phyloP scores from a whole-genome alignment of 2,888 invertebrate genomes.

The Caenorhabditis angaria region DNA sequence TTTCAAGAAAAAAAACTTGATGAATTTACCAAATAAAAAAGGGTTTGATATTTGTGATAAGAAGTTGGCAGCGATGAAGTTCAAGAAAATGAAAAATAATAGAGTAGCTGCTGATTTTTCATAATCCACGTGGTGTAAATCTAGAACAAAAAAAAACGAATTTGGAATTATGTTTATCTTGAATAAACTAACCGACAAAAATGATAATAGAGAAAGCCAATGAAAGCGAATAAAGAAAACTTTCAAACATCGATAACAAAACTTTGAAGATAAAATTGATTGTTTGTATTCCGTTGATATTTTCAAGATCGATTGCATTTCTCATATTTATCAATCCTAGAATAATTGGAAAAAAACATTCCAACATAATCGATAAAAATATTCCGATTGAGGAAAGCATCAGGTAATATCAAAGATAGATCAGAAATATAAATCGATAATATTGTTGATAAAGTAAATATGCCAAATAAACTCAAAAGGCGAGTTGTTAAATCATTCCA shows the following conservation, averaged over 20 bases:
- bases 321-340: constrained; percentile 21
- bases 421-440: constrained; percentile 27
- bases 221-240: constrained; percentile 1
- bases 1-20: background rate
- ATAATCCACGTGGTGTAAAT: constrained; percentile 18
- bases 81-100: constrained; percentile 5
- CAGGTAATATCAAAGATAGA: constrained; percentile 21
- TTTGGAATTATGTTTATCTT: too few relatives aligned
- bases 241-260: background rate
- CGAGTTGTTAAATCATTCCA: constrained; percentile 23
- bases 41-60: constrained; percentile 2
- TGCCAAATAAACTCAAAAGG: constrained; percentile 10
- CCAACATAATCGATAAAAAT: constrained; percentile 18
- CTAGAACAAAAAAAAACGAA: constrained; percentile 10
- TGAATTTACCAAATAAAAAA: constrained; percentile 25
- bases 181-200: constrained; percentile 28
- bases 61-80: constrained; percentile 10
- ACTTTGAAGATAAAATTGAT: background rate
- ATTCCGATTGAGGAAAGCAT: constrained; percentile 29
- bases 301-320: background rate
- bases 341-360: constrained; percentile 21
- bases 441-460: constrained; percentile 24
- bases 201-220: constrained; percentile 14
- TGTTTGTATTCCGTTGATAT: constrained; percentile 8
- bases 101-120: constrained; percentile 6